Conservation (phyloP, 2,888 invertebrate species). For the Hedya salicella region DNA sequence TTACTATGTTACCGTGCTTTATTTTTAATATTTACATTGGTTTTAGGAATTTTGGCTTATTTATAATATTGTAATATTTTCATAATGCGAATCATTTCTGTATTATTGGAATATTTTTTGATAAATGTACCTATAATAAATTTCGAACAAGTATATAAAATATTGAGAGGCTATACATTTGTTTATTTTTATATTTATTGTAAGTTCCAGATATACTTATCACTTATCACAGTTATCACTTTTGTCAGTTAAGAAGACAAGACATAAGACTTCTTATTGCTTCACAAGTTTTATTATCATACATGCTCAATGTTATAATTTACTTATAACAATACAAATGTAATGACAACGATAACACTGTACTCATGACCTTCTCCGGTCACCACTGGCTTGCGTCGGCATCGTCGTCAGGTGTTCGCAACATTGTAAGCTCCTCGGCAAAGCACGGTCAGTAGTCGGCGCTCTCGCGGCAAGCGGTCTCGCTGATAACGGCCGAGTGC, state of each 20-base stretch:
- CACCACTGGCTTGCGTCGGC: constrained; percentile 7
- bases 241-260: background rate
- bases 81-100: constrained; percentile 79
- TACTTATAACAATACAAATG: constrained; percentile 23
- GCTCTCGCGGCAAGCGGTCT: constrained; percentile 66
- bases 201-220: background rate
- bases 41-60: constrained; percentile 79
- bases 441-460: constrained; percentile 55
- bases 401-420: background rate
- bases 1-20: constrained; percentile 73
- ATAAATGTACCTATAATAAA: constrained; percentile 73
- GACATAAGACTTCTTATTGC: constrained; percentile 10
- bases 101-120: constrained; percentile 77
- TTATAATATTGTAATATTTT: constrained; percentile 80
- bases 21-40: constrained; percentile 80
- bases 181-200: constrained; percentile 58
- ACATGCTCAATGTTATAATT: constrained; percentile 21
- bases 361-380: constrained; percentile 21
- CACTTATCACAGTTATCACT: too few relatives aligned
- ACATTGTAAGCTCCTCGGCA: background rate
- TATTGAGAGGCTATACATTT: constrained; percentile 60
- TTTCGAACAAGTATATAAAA: constrained; percentile 77
- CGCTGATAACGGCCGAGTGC: constrained; percentile 62
- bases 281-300: constrained; percentile 27
- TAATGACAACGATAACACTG: constrained; percentile 23